Evolutionary conservation across 2,113 vertebrate genomes (phyloP).

Genomic region (Zosterops lateralis): DNA sequence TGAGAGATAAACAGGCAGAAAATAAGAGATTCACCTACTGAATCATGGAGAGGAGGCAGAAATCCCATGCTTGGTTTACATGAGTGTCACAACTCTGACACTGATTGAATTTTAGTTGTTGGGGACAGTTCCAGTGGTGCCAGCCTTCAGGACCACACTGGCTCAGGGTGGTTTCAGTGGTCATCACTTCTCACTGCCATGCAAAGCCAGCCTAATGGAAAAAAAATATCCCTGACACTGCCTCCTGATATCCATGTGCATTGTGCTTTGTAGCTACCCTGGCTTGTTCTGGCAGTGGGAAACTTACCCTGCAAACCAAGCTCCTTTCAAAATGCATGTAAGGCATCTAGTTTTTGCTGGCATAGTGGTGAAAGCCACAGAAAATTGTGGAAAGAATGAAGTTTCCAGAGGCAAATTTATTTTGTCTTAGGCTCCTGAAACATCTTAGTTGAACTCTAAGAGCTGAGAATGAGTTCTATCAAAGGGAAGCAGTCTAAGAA

Average conservation of each 20-base stretch:
- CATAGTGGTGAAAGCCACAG: slow-evolving; percentile 1
- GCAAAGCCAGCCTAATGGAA: neutral
- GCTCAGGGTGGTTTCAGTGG: neutral
- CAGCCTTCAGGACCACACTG: fast-evolving
- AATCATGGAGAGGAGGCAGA: neutral
- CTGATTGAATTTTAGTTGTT: neutral
- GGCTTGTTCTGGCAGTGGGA: neutral
- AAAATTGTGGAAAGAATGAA: slow-evolving; percentile 51
- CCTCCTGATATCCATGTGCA: neutral
- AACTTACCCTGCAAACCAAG: neutral
- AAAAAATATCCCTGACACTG: neutral
- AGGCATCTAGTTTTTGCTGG: slow-evolving; percentile 23
- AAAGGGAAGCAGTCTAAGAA: slow-evolving; percentile 27
- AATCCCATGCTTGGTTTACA: fast-evolving
- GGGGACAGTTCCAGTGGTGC: neutral
- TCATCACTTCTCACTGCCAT: neutral
- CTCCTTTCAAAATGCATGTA: neutral
- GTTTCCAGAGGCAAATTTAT: slow-evolving; percentile 45
- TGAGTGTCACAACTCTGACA: neutral
- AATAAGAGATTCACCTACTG: neutral
- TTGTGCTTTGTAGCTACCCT: neutral
- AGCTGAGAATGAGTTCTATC: neutral
- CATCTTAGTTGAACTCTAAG: neutral
- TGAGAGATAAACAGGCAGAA: neutral
- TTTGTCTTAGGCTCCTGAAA: neutral